Conservation (phyloP, 1,140 invertebrate genomes). For the Drosophila nikananu region DNA sequence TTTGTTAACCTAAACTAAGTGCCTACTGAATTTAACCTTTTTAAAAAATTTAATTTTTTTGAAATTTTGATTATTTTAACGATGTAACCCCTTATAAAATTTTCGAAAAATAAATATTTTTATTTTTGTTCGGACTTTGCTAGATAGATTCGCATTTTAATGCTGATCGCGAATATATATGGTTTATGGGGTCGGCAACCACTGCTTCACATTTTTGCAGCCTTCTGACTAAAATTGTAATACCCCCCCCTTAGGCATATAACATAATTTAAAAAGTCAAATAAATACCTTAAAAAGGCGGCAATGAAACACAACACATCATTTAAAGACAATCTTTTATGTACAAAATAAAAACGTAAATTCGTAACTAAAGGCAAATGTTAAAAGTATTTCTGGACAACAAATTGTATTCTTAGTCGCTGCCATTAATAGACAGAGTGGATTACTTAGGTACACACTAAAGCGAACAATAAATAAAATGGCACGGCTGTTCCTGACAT, state of each 20-base stretch:
- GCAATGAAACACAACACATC: not conserved
- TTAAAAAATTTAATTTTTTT: too few relatives aligned
- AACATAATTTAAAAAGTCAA: not conserved
- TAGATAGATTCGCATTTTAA: too few relatives aligned
- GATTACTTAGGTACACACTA: not conserved
- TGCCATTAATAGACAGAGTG: conserved; percentile 13
- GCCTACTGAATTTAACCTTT: too few relatives aligned
- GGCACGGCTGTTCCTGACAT: conserved; percentile 4
- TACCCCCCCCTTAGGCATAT: too few relatives aligned
- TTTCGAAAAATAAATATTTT: too few relatives aligned
- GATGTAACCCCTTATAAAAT: too few relatives aligned
- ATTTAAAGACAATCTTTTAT: not conserved
- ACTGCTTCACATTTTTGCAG: not conserved
- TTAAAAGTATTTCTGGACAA: not conserved
- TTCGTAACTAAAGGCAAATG: conserved; percentile 4
- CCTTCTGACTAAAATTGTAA: not conserved
- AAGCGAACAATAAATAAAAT: conserved; percentile 17
- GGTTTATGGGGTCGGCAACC: too few relatives aligned
- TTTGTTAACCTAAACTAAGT: too few relatives aligned
- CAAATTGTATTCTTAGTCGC: conserved; percentile 1
- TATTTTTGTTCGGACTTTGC: too few relatives aligned
- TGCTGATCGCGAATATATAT: too few relatives aligned
- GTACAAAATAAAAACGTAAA: not conserved
- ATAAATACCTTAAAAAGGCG: not conserved
- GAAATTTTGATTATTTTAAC: too few relatives aligned